A percentile compares a stretch with the other conserved stretches of the same genome.
Conservation (phyloP, 1,140 invertebrate species). For the Drosophila biarmipes region DNA sequence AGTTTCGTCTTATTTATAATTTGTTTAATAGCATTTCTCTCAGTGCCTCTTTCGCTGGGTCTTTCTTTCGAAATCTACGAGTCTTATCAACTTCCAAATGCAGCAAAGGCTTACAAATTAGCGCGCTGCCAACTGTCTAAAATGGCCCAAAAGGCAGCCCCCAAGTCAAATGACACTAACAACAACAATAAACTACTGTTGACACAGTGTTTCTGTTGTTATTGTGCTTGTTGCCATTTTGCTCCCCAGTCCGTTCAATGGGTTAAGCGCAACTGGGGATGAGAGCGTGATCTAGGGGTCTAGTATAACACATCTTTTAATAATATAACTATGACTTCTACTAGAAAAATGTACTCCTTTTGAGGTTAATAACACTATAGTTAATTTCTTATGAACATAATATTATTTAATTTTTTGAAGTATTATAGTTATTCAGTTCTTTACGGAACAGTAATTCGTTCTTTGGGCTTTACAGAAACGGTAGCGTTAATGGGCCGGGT, state of each 20-base stretch:
- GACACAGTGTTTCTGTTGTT: slow-evolving; percentile 67
- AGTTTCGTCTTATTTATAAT: no score
- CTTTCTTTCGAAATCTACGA: slow-evolving; percentile 51
- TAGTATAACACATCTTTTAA: neutral
- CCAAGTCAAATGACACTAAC: slow-evolving; percentile 82
- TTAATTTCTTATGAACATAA: no score
- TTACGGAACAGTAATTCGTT: neutral
- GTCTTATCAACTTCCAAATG: slow-evolving; percentile 77
- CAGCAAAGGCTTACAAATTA: slow-evolving; percentile 78
- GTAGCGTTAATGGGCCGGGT: neutral
- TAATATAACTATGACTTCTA: no score
- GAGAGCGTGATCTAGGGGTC: slow-evolving; percentile 10
- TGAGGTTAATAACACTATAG: no score
- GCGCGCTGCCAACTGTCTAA: slow-evolving; percentile 79
- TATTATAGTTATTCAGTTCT: no score
- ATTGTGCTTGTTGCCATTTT: slow-evolving; percentile 43
- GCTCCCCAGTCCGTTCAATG: slow-evolving; percentile 9
- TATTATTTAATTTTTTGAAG: no score
- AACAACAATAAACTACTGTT: slow-evolving; percentile 82
- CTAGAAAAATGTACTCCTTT: no score
- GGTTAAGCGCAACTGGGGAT: slow-evolving; percentile 11
- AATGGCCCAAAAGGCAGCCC: slow-evolving; percentile 73
- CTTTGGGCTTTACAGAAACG: neutral
- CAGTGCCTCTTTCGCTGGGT: slow-evolving; percentile 2
- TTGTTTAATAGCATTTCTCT: no score